Base-by-base conservation (phyloP, 2,113 vertebrate species). In the Motacilla alba region DNA sequence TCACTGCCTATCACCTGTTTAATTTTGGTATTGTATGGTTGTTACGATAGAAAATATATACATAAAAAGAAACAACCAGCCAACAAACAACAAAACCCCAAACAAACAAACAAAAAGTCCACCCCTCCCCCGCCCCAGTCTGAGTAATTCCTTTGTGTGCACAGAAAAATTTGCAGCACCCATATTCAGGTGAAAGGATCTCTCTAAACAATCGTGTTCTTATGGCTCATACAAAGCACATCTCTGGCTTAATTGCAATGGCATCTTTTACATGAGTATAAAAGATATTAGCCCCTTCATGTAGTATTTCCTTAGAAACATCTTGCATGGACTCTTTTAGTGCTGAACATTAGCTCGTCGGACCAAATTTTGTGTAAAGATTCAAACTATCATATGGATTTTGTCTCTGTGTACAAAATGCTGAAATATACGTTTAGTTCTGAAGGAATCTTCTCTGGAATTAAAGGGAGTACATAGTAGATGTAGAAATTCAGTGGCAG, bases 101-200 rank as follows among this genome's bases (percentile, higher is more conserved):
- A 8, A 1, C 14, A 47, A 72, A 31, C 10, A 41, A n/a, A n/a
- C n/a, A 46, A 43, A 43, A 55, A 6, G 2, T 10, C 43, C 4
- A 11, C 8, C 3, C 13, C 24, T 20, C 11, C 26, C 18, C 23
- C 5, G 18, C 2, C 0, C 2, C 14, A 39, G 3, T 16, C n/a
- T 7, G 1, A 26, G 6, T 28, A 21, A 66, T 83, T 78, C 22
- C 6, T 47, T 43, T 53, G 18, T 44, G 43, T 37, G 41, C n/a
- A 52, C 24, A 91, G 47, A 72, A 90, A 75, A 63, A 53, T 43
- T 31, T 76, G 13, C n/a, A 83, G 11, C 11, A 46, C 20, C 7
- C 14, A 12, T 55, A 67, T 44, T 46, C 15, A 43, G 31, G 17
- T 66, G 53, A 80, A 68, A 76, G 6, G 22, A 60, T 66, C 50